phyloP scores from a whole-genome alignment of 2,888 invertebrate genomes.

The Stenichneumon culpator region DNA sequence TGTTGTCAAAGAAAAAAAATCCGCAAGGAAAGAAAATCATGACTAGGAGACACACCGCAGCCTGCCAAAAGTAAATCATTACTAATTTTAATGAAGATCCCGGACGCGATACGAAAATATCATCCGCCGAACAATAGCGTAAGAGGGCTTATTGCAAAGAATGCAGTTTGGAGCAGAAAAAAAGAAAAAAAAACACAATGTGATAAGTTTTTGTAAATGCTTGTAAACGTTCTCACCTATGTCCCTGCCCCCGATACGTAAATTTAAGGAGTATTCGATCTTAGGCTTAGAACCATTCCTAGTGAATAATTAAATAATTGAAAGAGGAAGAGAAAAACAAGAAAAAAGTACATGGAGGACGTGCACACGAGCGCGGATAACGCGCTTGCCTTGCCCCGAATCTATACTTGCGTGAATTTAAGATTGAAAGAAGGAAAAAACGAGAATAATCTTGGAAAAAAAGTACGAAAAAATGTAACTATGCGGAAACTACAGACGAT shows the following conservation, averaged over 20 bases:
- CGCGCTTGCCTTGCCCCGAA: conserved; percentile 72
- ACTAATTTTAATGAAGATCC: conserved; percentile 62
- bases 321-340: background rate
- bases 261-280: conserved; percentile 65
- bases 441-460: background rate
- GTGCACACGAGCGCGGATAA: conserved; percentile 77
- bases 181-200: conserved; percentile 74
- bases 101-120: conserved; percentile 48
- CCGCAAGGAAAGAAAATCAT: background rate
- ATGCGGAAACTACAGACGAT: background rate
- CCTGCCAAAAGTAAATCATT: conserved; percentile 72
- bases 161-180: conserved; percentile 74
- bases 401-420: conserved; percentile 49
- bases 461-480: background rate
- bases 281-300: conserved; percentile 59
- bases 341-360: conserved; percentile 47
- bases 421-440: conserved; percentile 21
- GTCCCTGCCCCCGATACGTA: conserved; percentile 19
- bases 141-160: conserved; percentile 80
- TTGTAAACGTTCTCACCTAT: conserved; percentile 75
- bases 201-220: conserved; percentile 85
- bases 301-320: conserved; percentile 43
- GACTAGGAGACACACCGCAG: conserved; percentile 42
- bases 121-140: conserved; percentile 66
- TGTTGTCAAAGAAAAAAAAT: conserved; percentile 37